Evolutionary conservation across 2,797 vertebrate genomes (phyloP).

Genomic region (Galagoides demidoff): DNA sequence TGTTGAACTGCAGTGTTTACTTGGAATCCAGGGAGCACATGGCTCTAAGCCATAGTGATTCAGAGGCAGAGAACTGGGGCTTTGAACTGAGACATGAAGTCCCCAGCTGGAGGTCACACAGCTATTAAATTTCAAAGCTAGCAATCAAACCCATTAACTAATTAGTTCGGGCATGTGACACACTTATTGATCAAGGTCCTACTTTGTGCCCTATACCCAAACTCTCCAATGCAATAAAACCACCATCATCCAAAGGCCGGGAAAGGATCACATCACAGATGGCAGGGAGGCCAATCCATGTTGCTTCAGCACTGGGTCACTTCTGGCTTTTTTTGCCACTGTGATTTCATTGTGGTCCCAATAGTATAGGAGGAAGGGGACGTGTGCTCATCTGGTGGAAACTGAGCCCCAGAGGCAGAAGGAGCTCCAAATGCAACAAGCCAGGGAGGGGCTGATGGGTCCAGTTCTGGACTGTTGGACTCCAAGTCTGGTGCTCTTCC

Average conservation of each 20-base stretch:
- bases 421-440: too few species aligned
- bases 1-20: neutral
- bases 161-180: neutral
- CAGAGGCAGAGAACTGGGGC: neutral
- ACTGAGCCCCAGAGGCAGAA: neutral
- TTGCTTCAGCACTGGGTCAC: accelerated
- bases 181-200: neutral
- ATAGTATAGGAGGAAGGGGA: neutral
- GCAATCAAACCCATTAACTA: neutral
- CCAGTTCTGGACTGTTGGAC: neutral
- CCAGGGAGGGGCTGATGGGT: neutral
- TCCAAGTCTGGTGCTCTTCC: neutral
- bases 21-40: neutral
- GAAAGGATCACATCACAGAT: neutral
- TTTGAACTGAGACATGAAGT: neutral
- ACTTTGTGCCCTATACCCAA: too few species aligned
- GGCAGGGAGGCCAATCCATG: neutral
- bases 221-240: neutral
- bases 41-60: neutral
- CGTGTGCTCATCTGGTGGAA: neutral
- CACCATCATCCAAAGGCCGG: too few species aligned
- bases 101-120: neutral
- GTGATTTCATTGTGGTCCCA: neutral
- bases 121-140: neutral
- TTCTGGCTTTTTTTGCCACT: neutral